These are phyloP conservation scores for Campaea margaritaria DNA, from an alignment of 2,888 invertebrate species.

Conservation along the genomic window DNA sequence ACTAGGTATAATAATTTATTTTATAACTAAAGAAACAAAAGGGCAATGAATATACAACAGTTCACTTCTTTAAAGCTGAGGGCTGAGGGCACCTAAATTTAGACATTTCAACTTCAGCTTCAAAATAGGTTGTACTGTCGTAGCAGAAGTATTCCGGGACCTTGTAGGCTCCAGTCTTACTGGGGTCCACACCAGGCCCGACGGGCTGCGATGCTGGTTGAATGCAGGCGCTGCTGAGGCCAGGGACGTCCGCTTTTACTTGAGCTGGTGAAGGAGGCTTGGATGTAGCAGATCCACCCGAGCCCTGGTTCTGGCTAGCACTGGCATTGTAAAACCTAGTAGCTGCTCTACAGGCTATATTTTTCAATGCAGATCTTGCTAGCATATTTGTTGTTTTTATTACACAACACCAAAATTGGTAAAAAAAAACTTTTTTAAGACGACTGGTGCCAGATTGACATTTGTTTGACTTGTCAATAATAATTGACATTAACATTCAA, in stretches of 20 bases:
- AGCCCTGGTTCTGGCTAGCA: constrained; percentile 44
- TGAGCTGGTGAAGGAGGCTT: constrained; percentile 42
- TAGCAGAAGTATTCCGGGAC: constrained; percentile 95
- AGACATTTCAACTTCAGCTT: constrained; percentile 94
- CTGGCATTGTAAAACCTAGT: constrained; percentile 63
- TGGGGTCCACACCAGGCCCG: constrained; percentile 89
- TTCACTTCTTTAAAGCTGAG: constrained; percentile 81
- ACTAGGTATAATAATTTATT: constrained; percentile 22
- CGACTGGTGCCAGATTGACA: no score
- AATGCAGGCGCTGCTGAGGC: constrained; percentile 86
- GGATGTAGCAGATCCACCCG: constrained; percentile 39
- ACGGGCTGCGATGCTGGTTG: constrained; percentile 83
- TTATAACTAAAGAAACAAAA: constrained; percentile 13
- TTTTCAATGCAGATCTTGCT: constrained; percentile 46
- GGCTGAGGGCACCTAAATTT: constrained; percentile 93
- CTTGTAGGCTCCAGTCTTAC: constrained; percentile 90
- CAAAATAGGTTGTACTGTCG: constrained; percentile 90
- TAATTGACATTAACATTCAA: no score
- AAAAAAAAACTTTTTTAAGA: no score
- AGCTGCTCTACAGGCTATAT: constrained; percentile 43
- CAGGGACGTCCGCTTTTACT: constrained; percentile 82
- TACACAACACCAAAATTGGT: constrained; percentile 26
- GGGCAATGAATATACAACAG: background rate
- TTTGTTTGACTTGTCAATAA: no score
- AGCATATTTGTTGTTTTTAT: constrained; percentile 40